These are phyloP conservation scores for Lasioglossum lativentre DNA, from an alignment of 2,888 invertebrate species.

Conservation along the genomic window DNA sequence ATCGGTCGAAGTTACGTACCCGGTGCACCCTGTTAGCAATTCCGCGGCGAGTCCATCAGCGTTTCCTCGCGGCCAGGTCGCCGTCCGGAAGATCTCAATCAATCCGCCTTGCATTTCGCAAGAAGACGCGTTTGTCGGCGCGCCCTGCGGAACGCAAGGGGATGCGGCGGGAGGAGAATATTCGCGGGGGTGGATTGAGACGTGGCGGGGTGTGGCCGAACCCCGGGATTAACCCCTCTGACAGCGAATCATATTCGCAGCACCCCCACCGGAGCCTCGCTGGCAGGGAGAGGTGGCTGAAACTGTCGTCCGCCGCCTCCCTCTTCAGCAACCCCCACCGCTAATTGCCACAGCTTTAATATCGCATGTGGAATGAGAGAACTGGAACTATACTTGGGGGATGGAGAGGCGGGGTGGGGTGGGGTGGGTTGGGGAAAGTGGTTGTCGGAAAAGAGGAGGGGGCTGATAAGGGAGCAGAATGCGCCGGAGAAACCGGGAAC, in stretches of 20 bases:
- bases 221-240: slow-evolving; percentile 79
- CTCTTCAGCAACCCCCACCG: slow-evolving; percentile 69
- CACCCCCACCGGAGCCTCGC: slow-evolving; percentile 73
- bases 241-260: slow-evolving; percentile 81
- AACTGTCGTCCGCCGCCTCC: slow-evolving; percentile 67
- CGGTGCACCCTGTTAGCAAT: background rate
- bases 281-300: slow-evolving; percentile 66
- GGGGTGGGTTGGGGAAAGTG: no score
- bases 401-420: background rate
- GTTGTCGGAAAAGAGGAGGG: background rate
- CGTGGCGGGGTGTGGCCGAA: slow-evolving; percentile 80
- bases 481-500: slow-evolving; percentile 49
- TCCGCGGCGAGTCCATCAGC: slow-evolving; percentile 47
- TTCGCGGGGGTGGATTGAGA: slow-evolving; percentile 79
- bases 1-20: background rate
- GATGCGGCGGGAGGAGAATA: slow-evolving; percentile 29
- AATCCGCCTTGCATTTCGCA: slow-evolving; percentile 37
- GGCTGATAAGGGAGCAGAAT: slow-evolving; percentile 63
- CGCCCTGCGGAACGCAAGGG: background rate
- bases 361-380: slow-evolving; percentile 80
- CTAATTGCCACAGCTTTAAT: slow-evolving; percentile 82
- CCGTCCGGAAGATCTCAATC: slow-evolving; percentile 49
- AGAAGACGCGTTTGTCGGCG: slow-evolving; percentile 13
- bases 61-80: slow-evolving; percentile 23
- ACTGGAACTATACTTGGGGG: slow-evolving; percentile 39